phyloP scores from a whole-genome alignment of 2,888 invertebrate species.

The Cephus rjabovi region DNA sequence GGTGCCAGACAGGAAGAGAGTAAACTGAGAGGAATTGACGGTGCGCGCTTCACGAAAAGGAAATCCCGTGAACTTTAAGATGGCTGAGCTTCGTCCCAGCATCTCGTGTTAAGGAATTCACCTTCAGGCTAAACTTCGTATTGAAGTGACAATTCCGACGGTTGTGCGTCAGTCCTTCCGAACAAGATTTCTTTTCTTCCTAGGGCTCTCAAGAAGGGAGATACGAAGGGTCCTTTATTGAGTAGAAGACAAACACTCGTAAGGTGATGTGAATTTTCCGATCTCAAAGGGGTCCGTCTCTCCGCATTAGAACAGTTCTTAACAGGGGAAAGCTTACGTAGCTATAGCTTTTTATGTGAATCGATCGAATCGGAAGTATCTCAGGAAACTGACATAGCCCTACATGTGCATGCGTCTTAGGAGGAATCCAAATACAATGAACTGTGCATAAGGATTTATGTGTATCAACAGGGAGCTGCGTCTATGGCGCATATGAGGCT shows the following conservation, averaged over 20 bases:
- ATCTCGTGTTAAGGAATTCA: background rate
- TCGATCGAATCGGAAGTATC: background rate
- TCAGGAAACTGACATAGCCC: background rate
- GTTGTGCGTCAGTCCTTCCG: background rate
- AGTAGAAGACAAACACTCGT: background rate
- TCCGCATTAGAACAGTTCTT: background rate
- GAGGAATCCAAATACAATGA: background rate
- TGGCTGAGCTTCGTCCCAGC: background rate
- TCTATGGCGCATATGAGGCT: no score
- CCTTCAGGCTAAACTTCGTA: background rate
- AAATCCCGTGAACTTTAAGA: background rate
- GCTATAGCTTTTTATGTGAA: background rate
- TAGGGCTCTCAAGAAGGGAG: background rate
- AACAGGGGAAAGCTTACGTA: background rate
- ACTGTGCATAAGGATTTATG: background rate
- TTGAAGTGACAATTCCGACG: background rate
- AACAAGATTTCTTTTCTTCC: background rate
- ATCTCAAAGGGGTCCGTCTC: background rate
- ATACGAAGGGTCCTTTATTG: background rate
- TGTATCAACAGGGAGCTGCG: no score
- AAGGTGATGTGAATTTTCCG: background rate
- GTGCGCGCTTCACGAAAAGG: constrained; percentile 40
- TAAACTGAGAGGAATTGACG: constrained; percentile 49
- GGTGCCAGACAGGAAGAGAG: constrained; percentile 24
- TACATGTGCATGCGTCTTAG: background rate